phyloP scores from a whole-genome alignment of 2,797 vertebrate species.

The Cichlasoma orientale region DNA sequence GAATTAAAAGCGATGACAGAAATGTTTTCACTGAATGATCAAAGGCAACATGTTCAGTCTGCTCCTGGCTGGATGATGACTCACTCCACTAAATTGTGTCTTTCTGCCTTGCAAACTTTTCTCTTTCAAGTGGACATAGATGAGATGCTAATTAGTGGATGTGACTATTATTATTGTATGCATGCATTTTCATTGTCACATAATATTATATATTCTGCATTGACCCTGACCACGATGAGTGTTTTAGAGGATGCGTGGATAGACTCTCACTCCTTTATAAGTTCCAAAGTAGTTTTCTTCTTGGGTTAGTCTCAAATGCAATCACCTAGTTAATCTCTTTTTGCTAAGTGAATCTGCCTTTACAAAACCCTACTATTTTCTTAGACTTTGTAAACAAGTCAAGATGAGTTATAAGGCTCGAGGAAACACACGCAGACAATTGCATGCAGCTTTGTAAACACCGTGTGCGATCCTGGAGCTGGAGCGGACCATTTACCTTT shows the following conservation, averaged over 20 bases:
- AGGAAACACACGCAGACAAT: neutral
- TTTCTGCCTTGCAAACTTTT: constrained; percentile 14
- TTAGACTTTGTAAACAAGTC: constrained; percentile 7
- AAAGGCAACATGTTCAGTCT: constrained; percentile 54
- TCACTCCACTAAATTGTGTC: constrained; percentile 34
- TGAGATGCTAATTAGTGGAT: constrained; percentile 44
- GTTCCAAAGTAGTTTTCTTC: neutral
- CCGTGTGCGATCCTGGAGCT: neutral
- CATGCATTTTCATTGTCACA: neutral
- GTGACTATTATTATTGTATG: constrained; percentile 8
- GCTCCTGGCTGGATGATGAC: constrained; percentile 47
- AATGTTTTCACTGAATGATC: constrained; percentile 49
- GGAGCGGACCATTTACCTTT: neutral
- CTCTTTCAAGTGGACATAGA: constrained; percentile 19
- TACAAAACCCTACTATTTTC: neutral
- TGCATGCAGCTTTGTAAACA: constrained; percentile 10
- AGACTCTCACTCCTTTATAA: neutral
- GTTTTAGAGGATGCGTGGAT: constrained; percentile 7
- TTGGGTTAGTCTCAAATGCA: neutral
- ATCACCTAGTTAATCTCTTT: neutral
- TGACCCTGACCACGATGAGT: neutral
- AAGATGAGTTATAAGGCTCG: neutral
- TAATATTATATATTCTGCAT: constrained; percentile 1
- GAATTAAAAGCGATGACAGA: constrained; percentile 26
- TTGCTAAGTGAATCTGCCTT: neutral